Base-by-base conservation (phyloP, 2,113 vertebrate species). In the Pardalotus punctatus region DNA sequence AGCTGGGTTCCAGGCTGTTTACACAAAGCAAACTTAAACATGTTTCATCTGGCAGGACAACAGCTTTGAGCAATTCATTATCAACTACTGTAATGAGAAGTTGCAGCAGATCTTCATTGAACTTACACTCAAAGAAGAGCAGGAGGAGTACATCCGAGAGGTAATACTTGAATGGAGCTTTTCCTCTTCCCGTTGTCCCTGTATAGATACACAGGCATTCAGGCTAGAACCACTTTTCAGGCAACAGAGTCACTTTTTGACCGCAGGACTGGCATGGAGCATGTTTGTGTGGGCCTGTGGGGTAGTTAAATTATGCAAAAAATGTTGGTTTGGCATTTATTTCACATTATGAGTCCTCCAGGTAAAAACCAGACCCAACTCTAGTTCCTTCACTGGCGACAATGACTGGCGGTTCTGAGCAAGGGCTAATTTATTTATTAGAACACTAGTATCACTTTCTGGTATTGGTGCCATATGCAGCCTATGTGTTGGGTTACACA, bases 1-100 rank as follows among this genome's bases (percentile, higher is more conserved):
- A 82, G 74, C 79, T 88, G 66, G 40, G 57, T 70, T 67, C 45
- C 57, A 38, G 38, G 33, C 61, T 87, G 43, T 67, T 90, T 77
- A 33, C 53, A 56, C 64, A 67, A 69, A 86, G 56, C 67, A 73
- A 80, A 73, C 16, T 14, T 61, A 87, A 93, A 69, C 38, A 3
- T 90, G 51, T 77, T 90, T 96, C 89, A 27, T 94, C 83, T 95
- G 72, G 43, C 96, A 99, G 99, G 99, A 99, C 92, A 99, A 99
- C 98, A 99, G 99, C 97, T 99, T 99, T 91, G 99, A 99, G 96
- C 99, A 99, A 96, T 99, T 99, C 96, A 99, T 99, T 95, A 99
- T 99, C 97, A 99, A 99, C 97, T 99, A 99, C 94, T 99, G 99
- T 95, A 99, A 99, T 45, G 99, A 99, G 97, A 99, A 99, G 95